Evolutionary conservation across 2,888 invertebrate genomes (phyloP).

Genomic region (Euphydryas editha): DNA sequence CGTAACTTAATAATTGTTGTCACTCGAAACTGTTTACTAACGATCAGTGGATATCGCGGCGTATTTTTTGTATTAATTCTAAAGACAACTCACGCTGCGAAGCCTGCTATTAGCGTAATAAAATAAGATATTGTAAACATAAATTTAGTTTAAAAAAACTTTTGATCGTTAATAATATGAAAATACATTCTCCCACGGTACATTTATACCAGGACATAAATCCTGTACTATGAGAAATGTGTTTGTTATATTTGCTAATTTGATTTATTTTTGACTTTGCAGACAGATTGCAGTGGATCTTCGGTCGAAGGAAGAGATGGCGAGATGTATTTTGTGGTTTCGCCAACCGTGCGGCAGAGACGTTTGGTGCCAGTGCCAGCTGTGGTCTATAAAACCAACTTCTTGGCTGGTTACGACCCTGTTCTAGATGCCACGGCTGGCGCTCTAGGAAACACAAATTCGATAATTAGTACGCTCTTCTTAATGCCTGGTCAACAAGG

Average conservation of each 20-base stretch:
- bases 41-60: too few species aligned
- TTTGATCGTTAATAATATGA: too few species aligned
- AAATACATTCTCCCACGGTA: too few species aligned
- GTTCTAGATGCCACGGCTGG: constrained; percentile 92
- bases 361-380: constrained; percentile 93
- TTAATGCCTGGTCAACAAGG: constrained; percentile 95
- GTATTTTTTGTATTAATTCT: too few species aligned
- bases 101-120: too few species aligned
- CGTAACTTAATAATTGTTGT: too few species aligned
- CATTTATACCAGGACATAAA: background rate
- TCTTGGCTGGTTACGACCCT: constrained; percentile 93
- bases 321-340: constrained; percentile 93
- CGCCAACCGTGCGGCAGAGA: constrained; percentile 90
- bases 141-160: too few species aligned
- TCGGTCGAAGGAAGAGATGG: constrained; percentile 91
- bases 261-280: constrained; percentile 56
- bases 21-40: too few species aligned
- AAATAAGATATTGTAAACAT: too few species aligned
- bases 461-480: constrained; percentile 90
- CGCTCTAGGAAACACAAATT: constrained; percentile 88
- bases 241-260: background rate
- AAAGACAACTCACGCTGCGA: too few species aligned
- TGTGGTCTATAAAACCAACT: constrained; percentile 89
- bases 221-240: too few species aligned
- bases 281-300: constrained; percentile 91